These are phyloP conservation scores for Scaptomyza caliginosa DNA, from an alignment of 2,888 invertebrate species.

Conservation along the genomic window DNA sequence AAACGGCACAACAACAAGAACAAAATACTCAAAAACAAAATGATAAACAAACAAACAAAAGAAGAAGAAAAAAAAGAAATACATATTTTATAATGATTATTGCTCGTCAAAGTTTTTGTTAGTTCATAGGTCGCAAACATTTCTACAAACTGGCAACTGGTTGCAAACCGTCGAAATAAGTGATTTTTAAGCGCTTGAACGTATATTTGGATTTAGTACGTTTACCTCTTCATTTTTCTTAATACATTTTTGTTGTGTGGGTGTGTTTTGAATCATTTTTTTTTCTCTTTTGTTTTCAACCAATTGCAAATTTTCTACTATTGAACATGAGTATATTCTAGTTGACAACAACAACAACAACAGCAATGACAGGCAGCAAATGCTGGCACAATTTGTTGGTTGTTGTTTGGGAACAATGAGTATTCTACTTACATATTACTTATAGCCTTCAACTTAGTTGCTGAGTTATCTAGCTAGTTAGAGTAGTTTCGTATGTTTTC, in stretches of 20 bases:
- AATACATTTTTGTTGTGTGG: slow-evolving; percentile 28
- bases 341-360: slow-evolving; percentile 70
- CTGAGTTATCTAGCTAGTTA: slow-evolving; percentile 40
- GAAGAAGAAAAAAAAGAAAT: slow-evolving; percentile 32
- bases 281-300: neutral
- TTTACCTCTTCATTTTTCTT: slow-evolving; percentile 23
- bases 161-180: slow-evolving; percentile 56
- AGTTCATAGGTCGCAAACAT: slow-evolving; percentile 69
- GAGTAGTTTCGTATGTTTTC: slow-evolving; percentile 33
- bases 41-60: slow-evolving; percentile 19
- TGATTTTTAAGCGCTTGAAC: slow-evolving; percentile 71
- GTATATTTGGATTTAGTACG: slow-evolving; percentile 24
- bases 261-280: slow-evolving; percentile 16
- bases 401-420: slow-evolving; percentile 66
- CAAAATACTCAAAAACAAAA: slow-evolving; percentile 58
- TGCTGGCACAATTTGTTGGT: slow-evolving; percentile 28
- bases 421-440: slow-evolving; percentile 58
- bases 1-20: slow-evolving; percentile 61
- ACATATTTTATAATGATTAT: slow-evolving; percentile 46
- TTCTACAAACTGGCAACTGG: slow-evolving; percentile 57
- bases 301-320: slow-evolving; percentile 39
- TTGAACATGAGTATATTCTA: slow-evolving; percentile 80
- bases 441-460: slow-evolving; percentile 63
- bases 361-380: slow-evolving; percentile 28
- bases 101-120: slow-evolving; percentile 69